Conservation (phyloP, 2,113 vertebrate species). For the Taxidea taxus region DNA sequence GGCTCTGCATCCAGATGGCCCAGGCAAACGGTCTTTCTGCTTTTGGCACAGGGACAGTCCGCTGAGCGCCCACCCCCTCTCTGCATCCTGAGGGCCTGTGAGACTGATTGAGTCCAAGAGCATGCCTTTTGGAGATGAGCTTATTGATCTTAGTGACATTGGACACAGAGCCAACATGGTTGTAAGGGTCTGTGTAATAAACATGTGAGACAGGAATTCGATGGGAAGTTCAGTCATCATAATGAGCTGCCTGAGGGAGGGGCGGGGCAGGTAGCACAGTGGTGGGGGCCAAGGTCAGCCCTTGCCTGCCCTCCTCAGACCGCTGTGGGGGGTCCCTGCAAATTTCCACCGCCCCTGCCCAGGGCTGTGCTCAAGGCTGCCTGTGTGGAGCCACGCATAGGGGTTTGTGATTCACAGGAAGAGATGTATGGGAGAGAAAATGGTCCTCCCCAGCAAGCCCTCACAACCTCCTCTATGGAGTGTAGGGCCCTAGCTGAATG, state of each 20-base stretch:
- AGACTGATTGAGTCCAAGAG: neutral
- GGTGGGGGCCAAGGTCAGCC: neutral
- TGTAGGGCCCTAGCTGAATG: neutral
- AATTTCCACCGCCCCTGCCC: neutral
- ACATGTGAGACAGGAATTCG: conserved; percentile 5
- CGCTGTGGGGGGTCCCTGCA: neutral
- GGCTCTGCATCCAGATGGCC: neutral
- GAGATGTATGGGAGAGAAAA: no score
- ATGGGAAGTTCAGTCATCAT: neutral
- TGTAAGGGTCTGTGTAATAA: conserved; percentile 16
- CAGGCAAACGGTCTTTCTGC: neutral
- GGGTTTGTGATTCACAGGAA: neutral
- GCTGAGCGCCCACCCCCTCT: neutral
- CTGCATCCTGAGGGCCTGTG: neutral
- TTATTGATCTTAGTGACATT: conserved; percentile 21
- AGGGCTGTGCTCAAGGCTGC: rapidly evolving
- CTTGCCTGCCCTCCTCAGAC: rapidly evolving
- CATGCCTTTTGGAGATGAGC: neutral
- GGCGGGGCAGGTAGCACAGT: neutral
- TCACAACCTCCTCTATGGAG: neutral
- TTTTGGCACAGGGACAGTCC: rapidly evolving
- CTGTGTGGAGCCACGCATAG: neutral
- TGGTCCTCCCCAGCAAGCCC: neutral
- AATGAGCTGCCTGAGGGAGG: neutral
- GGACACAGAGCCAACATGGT: neutral